phyloP scores from a whole-genome alignment of 2,113 vertebrate genomes.

The Varanus salvator region DNA sequence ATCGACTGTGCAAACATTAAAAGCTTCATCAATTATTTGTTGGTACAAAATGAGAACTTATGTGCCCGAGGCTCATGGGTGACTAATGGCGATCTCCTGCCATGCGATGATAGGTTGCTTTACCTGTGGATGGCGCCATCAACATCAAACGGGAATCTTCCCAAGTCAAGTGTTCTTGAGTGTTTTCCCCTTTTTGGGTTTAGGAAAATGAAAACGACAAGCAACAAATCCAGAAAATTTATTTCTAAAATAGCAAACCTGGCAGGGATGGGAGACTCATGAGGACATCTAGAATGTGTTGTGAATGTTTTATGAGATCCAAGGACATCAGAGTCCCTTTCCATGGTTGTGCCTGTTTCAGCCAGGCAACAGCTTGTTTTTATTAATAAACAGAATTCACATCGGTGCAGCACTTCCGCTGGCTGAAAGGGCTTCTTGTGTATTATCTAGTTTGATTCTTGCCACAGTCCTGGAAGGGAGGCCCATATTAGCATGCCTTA shows the following conservation, averaged over 20 bases:
- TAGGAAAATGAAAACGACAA: neutral
- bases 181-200: neutral
- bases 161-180: neutral
- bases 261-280: neutral
- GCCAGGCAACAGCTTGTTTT: neutral
- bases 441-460: neutral
- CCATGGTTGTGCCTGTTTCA: neutral
- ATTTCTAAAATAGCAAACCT: neutral
- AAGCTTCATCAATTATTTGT: conserved; percentile 22
- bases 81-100: neutral
- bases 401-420: neutral
- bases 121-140: neutral
- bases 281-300: too few species aligned
- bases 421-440: neutral
- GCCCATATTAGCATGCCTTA: too few species aligned
- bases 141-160: neutral
- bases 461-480: neutral
- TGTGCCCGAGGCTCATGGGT: neutral
- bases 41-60: neutral
- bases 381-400: too few species aligned
- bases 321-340: neutral
- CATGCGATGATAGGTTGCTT: too few species aligned
- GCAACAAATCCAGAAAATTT: neutral
- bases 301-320: neutral
- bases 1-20: conserved; percentile 5